Evolutionary conservation across 1,140 invertebrate species (phyloP), one percentile per base, ranked within the genome.

Genomic region (Ips typographus): DNA sequence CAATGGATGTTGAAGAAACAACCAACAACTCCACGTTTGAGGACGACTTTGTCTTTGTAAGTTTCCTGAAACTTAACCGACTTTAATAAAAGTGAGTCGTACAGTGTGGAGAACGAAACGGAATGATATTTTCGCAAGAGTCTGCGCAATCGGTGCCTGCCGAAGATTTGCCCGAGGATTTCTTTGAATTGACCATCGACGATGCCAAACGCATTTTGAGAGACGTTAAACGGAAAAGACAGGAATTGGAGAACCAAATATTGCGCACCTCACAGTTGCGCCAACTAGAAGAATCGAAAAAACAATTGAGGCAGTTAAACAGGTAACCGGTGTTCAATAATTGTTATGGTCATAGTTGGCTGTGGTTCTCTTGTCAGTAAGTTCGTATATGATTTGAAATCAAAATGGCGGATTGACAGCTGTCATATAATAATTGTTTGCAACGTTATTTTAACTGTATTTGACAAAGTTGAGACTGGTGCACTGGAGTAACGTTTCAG

Each of bases 171-270:
- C 88, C 91, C 8, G 93, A 95, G 80, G 90, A 90, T 71, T 95
- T 95, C 77, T 96, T 90, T 81, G 91, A 94, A 68, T 77, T 94
- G 22, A 93, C 91, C 37, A 83, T 92, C 37, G 85, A 89, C 65
- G 93, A 95, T 83, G 85, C 93, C 0, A 86, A 86, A 74, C 84
- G 83, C 77, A 82, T 95, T 8, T 82, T 92, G 40, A 82, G 85
- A 52, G 90, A 94, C 75, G 82, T 91, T 37, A 88, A 88, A 78
- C 85, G 85, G 77, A 83, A 83, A 59, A 83, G 88, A 42, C 75
- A 83, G 43, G 82, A 85, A 60, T 73, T 89, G 41, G 88, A 90
- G 73, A 80, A 82, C n/a, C 85, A 85, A 41, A 90, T 89, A 4
- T 76, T 95, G 40, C 77, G 88, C 70, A 93, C 90, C 1, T 80